These are phyloP conservation scores for Mactromeris polynyma DNA, from an alignment of 2,888 invertebrate genomes.

Conservation along the genomic window DNA sequence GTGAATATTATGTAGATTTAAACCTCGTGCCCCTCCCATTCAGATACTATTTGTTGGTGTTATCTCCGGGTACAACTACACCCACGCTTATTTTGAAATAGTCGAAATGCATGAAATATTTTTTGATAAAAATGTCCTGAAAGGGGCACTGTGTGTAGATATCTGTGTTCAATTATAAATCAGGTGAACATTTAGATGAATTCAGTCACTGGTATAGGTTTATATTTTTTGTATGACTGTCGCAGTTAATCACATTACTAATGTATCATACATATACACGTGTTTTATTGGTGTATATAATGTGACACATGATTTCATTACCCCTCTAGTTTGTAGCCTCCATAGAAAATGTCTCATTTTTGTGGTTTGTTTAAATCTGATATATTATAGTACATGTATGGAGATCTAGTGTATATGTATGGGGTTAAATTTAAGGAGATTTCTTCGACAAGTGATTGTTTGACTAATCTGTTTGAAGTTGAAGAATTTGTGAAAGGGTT, in stretches of 20 bases:
- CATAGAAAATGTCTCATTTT: not conserved
- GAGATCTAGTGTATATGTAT: not conserved
- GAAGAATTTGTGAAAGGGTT: not conserved
- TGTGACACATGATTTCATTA: not conserved
- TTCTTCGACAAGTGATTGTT: not conserved
- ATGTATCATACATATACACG: not conserved
- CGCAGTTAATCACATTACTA: not conserved
- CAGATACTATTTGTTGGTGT: not conserved
- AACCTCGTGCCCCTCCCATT: constrained; percentile 29
- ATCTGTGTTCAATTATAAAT: not conserved
- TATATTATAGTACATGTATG: not conserved
- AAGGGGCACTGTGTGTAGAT: too few species aligned
- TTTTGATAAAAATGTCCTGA: not conserved
- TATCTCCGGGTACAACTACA: constrained; percentile 15
- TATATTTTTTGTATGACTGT: not conserved
- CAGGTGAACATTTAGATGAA: not conserved
- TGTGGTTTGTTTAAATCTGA: not conserved
- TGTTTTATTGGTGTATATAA: not conserved
- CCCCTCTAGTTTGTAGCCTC: not conserved
- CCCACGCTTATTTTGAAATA: constrained; percentile 28
- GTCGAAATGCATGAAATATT: not conserved
- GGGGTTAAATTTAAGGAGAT: constrained; percentile 7
- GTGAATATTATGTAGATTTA: constrained; percentile 15
- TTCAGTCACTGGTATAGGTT: not conserved
- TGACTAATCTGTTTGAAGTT: not conserved